These are phyloP conservation scores for Tetheella fluctuosa DNA, from an alignment of 2,888 invertebrate species.

Conservation along the genomic window DNA sequence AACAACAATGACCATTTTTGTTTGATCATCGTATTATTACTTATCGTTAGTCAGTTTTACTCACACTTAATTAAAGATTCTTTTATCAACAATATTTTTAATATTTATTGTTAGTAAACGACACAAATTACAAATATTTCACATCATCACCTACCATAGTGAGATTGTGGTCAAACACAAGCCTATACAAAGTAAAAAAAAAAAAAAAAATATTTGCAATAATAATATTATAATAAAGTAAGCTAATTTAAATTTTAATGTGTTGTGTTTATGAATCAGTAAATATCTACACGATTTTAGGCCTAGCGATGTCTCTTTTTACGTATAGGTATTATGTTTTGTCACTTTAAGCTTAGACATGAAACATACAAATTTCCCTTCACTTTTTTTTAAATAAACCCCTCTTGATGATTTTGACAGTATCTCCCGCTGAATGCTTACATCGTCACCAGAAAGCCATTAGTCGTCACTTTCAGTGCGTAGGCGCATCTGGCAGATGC, in stretches of 20 bases:
- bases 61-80: background rate
- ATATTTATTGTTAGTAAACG: too few relatives aligned
- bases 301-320: background rate
- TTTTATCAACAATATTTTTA: background rate
- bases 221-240: too few relatives aligned
- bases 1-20: background rate
- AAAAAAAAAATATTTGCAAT: too few relatives aligned
- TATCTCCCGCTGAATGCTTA: constrained; percentile 69
- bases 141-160: too few relatives aligned
- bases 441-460: constrained; percentile 78
- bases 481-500: constrained; percentile 71
- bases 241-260: too few relatives aligned
- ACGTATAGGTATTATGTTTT: constrained; percentile 19
- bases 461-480: constrained; percentile 71
- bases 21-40: background rate
- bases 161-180: too few relatives aligned
- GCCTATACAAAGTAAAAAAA: too few relatives aligned
- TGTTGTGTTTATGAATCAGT: too few relatives aligned
- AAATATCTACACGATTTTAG: too few relatives aligned
- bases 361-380: constrained; percentile 49
- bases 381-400: constrained; percentile 49
- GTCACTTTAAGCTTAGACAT: constrained; percentile 35
- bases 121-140: too few relatives aligned
- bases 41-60: background rate
- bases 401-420: constrained; percentile 74